Conservation (phyloP, 2,888 invertebrate genomes). For the Hypena proboscidalis region DNA sequence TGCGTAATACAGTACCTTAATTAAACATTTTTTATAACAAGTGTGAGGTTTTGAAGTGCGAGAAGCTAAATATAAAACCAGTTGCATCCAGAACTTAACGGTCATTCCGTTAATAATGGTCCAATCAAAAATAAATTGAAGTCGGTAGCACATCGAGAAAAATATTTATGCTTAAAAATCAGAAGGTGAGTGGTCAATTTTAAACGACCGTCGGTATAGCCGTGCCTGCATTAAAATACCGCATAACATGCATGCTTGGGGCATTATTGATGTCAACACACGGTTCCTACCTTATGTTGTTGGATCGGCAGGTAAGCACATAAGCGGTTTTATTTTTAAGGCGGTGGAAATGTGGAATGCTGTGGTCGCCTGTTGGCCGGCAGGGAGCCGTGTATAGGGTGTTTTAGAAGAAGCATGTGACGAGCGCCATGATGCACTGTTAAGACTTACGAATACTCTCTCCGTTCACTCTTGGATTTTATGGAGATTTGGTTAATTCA, state of each 20-base stretch:
- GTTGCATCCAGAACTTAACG: too few relatives aligned
- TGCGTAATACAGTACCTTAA: slow-evolving; percentile 4
- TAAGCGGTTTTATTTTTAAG: slow-evolving; percentile 79
- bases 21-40: too few relatives aligned
- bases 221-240: slow-evolving; percentile 21
- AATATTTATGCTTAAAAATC: background rate
- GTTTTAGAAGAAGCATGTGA: slow-evolving; percentile 39
- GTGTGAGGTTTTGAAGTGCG: too few relatives aligned
- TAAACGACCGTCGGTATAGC: slow-evolving; percentile 19
- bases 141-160: background rate
- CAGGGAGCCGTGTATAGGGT: slow-evolving; percentile 63
- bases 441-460: background rate
- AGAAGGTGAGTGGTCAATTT: slow-evolving; percentile 5
- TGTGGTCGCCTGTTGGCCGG: slow-evolving; percentile 60
- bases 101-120: too few relatives aligned
- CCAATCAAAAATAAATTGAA: too few relatives aligned
- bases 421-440: background rate
- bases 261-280: slow-evolving; percentile 67
- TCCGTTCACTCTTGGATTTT: too few relatives aligned
- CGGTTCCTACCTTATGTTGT: slow-evolving; percentile 59
- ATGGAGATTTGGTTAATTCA: too few relatives aligned
- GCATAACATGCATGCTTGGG: slow-evolving; percentile 30
- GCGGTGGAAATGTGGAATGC: slow-evolving; percentile 79
- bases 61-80: too few relatives aligned
- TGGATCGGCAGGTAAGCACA: slow-evolving; percentile 69